A percentile compares a stretch with the other conserved stretches of the same genome.
Conservation (phyloP, 1,140 invertebrate species). For the Bombyx mandarina region DNA sequence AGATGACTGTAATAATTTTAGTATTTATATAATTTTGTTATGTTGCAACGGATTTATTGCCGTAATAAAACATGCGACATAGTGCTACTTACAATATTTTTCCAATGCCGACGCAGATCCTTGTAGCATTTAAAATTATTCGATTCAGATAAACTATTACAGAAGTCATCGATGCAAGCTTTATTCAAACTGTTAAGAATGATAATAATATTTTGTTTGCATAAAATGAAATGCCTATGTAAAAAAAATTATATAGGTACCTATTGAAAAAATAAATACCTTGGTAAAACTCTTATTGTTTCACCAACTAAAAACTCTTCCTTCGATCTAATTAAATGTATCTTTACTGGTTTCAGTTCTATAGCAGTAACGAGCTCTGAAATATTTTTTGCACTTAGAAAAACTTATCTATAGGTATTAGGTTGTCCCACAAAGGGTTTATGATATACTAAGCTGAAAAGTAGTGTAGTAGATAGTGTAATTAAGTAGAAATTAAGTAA, state of each 20-base stretch:
- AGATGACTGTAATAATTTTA: neutral
- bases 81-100: constrained; percentile 62
- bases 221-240: constrained; percentile 6
- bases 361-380: neutral
- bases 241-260: constrained; percentile 7
- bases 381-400: no score
- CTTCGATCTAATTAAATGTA: constrained; percentile 35
- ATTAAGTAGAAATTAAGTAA: no score
- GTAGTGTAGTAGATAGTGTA: no score
- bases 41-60: neutral
- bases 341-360: constrained; percentile 38
- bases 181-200: constrained; percentile 49
- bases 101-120: constrained; percentile 68
- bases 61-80: neutral
- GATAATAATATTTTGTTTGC: neutral
- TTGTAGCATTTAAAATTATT: constrained; percentile 58
- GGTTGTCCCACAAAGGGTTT: no score
- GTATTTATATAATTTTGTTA: neutral
- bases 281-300: constrained; percentile 51
- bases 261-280: constrained; percentile 28
- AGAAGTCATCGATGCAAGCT: constrained; percentile 43
- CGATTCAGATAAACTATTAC: constrained; percentile 33
- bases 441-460: no score
- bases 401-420: no score
- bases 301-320: constrained; percentile 36